These are phyloP conservation scores for Zoanthus gigantus DNA, from an alignment of 92 coral and sea anemone species.

Conservation along the genomic window DNA sequence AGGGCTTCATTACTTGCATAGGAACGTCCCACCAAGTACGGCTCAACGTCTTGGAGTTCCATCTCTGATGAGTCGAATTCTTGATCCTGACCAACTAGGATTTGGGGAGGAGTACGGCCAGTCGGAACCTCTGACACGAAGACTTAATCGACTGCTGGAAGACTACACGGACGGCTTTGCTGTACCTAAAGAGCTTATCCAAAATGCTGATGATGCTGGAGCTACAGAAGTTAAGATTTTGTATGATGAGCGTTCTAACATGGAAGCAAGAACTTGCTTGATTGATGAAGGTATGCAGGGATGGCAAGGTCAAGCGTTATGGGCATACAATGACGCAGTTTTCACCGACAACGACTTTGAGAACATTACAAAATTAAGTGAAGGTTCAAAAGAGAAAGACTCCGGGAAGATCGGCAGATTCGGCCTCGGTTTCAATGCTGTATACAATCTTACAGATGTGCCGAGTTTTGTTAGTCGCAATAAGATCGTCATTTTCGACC, in stretches of 20 bases:
- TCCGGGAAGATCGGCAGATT: conserved; percentile 88
- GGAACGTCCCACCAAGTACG: conserved; percentile 60
- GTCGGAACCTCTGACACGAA: conserved; percentile 73
- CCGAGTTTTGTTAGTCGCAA: conserved; percentile 84
- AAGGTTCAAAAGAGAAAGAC: conserved; percentile 81
- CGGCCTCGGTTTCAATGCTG: conserved; percentile 93
- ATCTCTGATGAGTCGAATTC: conserved; percentile 66
- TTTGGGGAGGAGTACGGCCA: conserved; percentile 86
- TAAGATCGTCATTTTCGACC: conserved; percentile 76
- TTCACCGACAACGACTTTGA: conserved; percentile 87
- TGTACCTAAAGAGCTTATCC: conserved; percentile 91
- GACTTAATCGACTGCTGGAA: conserved; percentile 83
- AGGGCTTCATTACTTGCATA: conserved; percentile 70
- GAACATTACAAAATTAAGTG: conserved; percentile 86
- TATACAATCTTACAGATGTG: conserved; percentile 88
- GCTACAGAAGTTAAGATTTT: conserved; percentile 80
- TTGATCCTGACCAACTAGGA: conserved; percentile 80
- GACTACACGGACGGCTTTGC: conserved; percentile 93
- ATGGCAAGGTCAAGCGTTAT: conserved; percentile 93
- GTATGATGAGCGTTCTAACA: conserved; percentile 76
- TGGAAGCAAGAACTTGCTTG: conserved; percentile 64
- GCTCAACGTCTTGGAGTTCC: conserved; percentile 77
- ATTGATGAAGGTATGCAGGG: conserved; percentile 84
- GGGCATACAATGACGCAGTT: conserved; percentile 91
- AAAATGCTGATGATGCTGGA: conserved; percentile 93